Evolutionary conservation across 1,140 invertebrate species (phyloP), one percentile per base, ranked within the genome.

Genomic region (Heliconius melpomene): DNA sequence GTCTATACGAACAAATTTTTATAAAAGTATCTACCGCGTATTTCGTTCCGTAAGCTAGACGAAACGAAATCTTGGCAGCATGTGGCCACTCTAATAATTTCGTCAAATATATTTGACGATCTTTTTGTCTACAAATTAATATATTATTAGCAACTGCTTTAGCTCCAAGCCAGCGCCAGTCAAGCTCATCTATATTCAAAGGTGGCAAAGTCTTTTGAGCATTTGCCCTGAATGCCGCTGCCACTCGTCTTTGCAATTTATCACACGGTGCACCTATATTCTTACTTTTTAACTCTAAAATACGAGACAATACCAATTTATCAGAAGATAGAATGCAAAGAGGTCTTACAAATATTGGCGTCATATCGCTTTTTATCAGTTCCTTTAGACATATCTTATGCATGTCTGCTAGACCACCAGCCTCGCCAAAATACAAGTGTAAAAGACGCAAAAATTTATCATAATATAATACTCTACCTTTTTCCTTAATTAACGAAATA

Each of bases 101-200:
- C 8, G 80, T 73, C 57, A 88, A 75, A 57, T 86, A 82, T 29
- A 81, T 54, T 26, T 85, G 80, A 29, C 81, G n/a, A 23, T 87
- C 85, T 18, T 74, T 82, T 13, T 70, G 75, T 80, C 82, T 87
- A 71, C 87, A 87, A 26, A 83, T 76, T 18, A 86, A 83, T 20
- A 85, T 75, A 60, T 79, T 85, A 79, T 89, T 90, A 5, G 84
- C 84, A 26, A 92, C 66, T 38, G 85, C 85, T 74, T 91, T 92
- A 16, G 82, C 84, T n/a, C 88, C 88, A 29, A 86, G 50, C 40
- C 54, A 23, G 18, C 52, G 70, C 89, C 86, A 90, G 52, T 86
- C 83, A 8, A 84, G 57, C 9, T 57, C 70, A 18, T 85, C 76
- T 32, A 90, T 83, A 72, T 90, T 79, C 7, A 90, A 9, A n/a